A percentile compares a stretch with the other conserved stretches of the same genome.
Evolutionary conservation across 2,113 vertebrate species (phyloP).

Genomic region (Percopsis transmontana): DNA sequence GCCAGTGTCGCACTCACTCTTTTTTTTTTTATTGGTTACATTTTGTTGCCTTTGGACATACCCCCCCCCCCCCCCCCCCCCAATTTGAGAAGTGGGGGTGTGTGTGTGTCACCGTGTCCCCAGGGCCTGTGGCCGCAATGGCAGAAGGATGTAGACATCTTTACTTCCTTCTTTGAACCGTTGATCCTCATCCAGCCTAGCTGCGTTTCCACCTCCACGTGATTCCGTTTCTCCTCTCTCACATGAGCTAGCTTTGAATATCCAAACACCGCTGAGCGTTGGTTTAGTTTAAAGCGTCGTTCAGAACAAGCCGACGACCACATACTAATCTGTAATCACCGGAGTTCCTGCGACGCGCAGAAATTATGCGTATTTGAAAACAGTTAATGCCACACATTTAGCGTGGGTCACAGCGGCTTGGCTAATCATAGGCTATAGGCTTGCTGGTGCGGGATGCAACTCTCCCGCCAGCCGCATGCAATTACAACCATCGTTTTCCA

Average conservation of each 20-base stretch:
- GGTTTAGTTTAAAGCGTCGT: constrained; percentile 1
- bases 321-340: constrained; percentile 25
- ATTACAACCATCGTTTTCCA: constrained; percentile 36
- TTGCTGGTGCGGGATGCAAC: constrained; percentile 2
- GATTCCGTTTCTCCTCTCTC: constrained; percentile 43
- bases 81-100: constrained; percentile 38
- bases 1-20: constrained; percentile 71
- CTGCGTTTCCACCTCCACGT: constrained; percentile 49
- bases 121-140: constrained; percentile 19
- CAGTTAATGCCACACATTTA: constrained; percentile 12
- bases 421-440: background rate
- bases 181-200: constrained; percentile 45
- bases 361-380: constrained; percentile 25
- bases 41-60: constrained; percentile 79
- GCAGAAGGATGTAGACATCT: constrained; percentile 40
- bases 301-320: constrained; percentile 10
- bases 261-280: constrained; percentile 11
- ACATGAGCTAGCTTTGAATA: constrained; percentile 42
- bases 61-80: no score
- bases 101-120: constrained; percentile 6
- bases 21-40: constrained; percentile 80
- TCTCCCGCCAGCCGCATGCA: constrained; percentile 2
- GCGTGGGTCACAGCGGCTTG: constrained; percentile 21
- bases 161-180: constrained; percentile 55
- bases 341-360: constrained; percentile 44